Conservation (phyloP, 2,113 vertebrate genomes). For the Tricholaema leucomelas region DNA sequence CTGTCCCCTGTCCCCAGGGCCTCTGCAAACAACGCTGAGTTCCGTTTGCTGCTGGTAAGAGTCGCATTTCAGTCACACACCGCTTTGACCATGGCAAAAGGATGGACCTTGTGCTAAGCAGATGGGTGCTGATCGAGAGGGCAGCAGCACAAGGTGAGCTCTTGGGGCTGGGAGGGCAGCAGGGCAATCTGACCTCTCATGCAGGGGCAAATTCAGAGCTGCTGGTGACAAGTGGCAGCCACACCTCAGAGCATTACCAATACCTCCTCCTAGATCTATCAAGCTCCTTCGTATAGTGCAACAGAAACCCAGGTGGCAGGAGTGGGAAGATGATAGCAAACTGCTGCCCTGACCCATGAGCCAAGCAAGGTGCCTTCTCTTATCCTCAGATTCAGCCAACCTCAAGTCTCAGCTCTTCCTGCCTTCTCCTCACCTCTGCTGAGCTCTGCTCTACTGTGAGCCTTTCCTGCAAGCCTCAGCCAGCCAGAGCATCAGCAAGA, state of each 20-base stretch:
- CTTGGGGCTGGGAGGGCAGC: too few species aligned
- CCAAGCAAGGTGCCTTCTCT: not conserved
- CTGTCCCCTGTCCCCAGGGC: not conserved
- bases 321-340: not conserved
- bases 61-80: accelerated
- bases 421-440: not conserved
- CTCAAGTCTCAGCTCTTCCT: not conserved
- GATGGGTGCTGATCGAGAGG: not conserved
- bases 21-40: not conserved
- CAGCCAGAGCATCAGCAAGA: not conserved
- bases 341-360: not conserved
- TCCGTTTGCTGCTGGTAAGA: not conserved
- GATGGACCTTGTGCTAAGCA: not conserved
- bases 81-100: accelerated
- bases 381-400: accelerated
- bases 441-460: not conserved
- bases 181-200: not conserved
- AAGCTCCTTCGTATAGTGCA: not conserved
- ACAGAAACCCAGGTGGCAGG: too few species aligned
- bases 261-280: not conserved
- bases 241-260: accelerated
- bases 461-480: not conserved
- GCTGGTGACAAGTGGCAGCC: accelerated
- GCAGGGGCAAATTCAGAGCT: not conserved
- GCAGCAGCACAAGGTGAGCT: not conserved